Conservation (phyloP, 2,797 vertebrate genomes). For the Intellagama lesueurii region DNA sequence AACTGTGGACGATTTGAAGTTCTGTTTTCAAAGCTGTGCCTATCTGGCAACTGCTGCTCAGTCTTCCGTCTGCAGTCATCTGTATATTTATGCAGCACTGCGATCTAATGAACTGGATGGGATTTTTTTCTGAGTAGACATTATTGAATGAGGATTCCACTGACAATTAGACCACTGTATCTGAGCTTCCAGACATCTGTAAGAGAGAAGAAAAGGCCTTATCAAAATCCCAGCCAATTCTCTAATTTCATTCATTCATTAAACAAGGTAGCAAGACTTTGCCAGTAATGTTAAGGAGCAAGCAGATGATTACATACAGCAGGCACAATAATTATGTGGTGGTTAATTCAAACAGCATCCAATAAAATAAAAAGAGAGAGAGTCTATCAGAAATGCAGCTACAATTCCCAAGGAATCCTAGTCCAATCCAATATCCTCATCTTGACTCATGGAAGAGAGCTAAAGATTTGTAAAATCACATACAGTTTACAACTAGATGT, state of each 20-base stretch:
- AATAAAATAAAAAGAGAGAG: neutral
- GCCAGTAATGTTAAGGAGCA: neutral
- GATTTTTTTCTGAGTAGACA: neutral
- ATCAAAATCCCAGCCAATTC: neutral
- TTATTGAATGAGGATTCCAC: neutral
- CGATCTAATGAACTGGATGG: neutral
- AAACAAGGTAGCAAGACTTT: neutral
- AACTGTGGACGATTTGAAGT: neutral
- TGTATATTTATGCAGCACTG: neutral
- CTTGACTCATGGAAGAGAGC: neutral
- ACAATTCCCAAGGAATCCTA: neutral
- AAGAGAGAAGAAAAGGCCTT: neutral
- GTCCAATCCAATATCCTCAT: neutral
- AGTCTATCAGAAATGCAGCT: neutral
- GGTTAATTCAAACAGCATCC: neutral
- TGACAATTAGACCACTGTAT: neutral
- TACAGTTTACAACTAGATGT: neutral
- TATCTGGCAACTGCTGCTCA: neutral
- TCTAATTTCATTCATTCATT: neutral
- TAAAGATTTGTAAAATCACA: neutral
- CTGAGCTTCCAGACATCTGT: neutral
- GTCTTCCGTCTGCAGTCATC: neutral
- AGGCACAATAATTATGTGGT: neutral
- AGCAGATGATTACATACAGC: neutral
- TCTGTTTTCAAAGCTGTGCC: slow-evolving; percentile 4